A percentile compares a stretch with the other conserved stretches of the same genome.
These are phyloP conservation scores for Hycleus phaleratus DNA, from an alignment of 1,140 invertebrate genomes.

Conservation along the genomic window DNA sequence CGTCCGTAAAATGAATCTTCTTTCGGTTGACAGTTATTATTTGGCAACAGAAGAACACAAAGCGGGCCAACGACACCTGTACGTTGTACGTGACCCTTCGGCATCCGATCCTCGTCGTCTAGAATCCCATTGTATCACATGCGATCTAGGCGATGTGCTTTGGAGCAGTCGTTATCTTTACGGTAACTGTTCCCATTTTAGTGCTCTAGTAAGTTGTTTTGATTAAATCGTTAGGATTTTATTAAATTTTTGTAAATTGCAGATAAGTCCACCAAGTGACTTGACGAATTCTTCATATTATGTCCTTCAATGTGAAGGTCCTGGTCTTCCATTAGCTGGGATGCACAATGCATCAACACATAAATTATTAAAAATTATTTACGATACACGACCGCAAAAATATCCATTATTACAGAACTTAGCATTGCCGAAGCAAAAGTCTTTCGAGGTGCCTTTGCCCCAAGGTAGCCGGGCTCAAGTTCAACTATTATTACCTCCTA, in stretches of 20 bases:
- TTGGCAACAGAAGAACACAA: conserved; percentile 63
- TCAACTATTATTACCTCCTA: conserved; percentile 70
- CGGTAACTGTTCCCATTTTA: conserved; percentile 72
- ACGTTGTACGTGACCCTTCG: conserved; percentile 61
- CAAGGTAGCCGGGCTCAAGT: conserved; percentile 71
- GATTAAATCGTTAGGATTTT: neutral
- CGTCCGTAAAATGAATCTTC: no score
- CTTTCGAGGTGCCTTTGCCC: conserved; percentile 68
- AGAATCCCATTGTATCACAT: conserved; percentile 74
- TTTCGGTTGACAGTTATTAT: conserved; percentile 45
- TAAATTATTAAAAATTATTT: conserved; percentile 63
- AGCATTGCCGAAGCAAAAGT: conserved; percentile 64
- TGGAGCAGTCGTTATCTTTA: conserved; percentile 68
- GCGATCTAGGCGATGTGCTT: conserved; percentile 59
- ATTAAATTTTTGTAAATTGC: neutral
- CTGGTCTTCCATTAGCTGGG: conserved; percentile 68
- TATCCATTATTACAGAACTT: conserved; percentile 56
- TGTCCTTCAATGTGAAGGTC: conserved; percentile 70
- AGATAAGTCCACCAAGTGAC: conserved; percentile 22
- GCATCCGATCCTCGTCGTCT: conserved; percentile 59
- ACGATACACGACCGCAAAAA: conserved; percentile 62
- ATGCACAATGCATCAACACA: conserved; percentile 63
- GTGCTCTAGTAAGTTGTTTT: conserved; percentile 51
- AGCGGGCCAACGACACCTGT: conserved; percentile 80
- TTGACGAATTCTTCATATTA: conserved; percentile 55